Evolutionary conservation across 2,888 invertebrate genomes (phyloP).

Genomic region (Chesias legatella): DNA sequence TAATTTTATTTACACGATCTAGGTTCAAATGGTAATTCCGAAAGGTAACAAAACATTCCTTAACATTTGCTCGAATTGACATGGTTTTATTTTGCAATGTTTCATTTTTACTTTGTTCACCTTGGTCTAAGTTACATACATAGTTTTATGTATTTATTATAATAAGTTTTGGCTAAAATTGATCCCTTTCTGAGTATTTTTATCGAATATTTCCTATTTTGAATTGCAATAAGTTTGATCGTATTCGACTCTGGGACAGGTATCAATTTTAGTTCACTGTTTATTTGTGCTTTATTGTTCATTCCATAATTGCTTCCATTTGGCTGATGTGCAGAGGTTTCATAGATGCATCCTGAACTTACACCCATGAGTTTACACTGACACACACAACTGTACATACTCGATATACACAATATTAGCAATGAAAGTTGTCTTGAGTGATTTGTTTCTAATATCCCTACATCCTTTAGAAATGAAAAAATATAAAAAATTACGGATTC

Average conservation of each 20-base stretch:
- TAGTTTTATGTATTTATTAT: constrained; percentile 32
- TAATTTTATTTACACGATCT: constrained; percentile 23
- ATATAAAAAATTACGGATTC: not conserved
- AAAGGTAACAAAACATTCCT: constrained; percentile 15
- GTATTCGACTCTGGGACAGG: constrained; percentile 39
- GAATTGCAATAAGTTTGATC: constrained; percentile 31
- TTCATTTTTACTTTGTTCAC: constrained; percentile 8
- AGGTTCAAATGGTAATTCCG: constrained; percentile 21
- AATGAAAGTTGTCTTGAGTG: too few relatives aligned
- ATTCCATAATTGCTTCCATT: constrained; percentile 72
- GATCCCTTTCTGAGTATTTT: constrained; percentile 31
- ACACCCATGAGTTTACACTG: too few relatives aligned
- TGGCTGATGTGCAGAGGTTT: constrained; percentile 16
- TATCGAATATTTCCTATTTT: constrained; percentile 29
- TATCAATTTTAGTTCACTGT: constrained; percentile 50
- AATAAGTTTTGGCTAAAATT: constrained; percentile 40
- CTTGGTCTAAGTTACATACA: constrained; percentile 21
- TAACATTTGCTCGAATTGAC: constrained; percentile 5
- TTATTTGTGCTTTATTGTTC: constrained; percentile 52
- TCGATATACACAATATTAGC: too few relatives aligned
- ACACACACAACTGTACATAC: too few relatives aligned
- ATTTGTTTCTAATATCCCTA: too few relatives aligned
- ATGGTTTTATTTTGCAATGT: not conserved
- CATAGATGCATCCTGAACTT: too few relatives aligned
- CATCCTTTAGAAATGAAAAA: too few relatives aligned